These are phyloP conservation scores for Ips nitidus DNA, from an alignment of 1,140 invertebrate species.

Conservation along the genomic window DNA sequence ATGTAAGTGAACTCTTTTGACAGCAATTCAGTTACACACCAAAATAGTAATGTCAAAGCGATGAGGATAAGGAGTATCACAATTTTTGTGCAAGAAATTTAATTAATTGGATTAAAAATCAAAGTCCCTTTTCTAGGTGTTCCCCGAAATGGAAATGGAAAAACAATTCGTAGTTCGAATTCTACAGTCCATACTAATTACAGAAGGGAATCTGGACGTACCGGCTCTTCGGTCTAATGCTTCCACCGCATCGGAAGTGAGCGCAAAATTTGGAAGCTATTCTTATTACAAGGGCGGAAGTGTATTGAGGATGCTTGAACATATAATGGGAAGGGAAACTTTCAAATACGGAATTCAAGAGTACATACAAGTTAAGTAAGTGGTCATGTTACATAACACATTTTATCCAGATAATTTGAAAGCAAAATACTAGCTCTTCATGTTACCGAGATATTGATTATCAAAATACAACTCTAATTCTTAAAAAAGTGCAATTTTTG, in stretches of 20 bases:
- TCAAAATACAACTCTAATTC: too few species aligned
- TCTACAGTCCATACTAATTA: conserved; percentile 46
- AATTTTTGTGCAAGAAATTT: background rate
- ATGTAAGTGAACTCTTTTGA: conserved; percentile 17
- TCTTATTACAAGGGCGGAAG: conserved; percentile 66
- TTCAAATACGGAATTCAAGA: conserved; percentile 62
- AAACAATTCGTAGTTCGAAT: conserved; percentile 55
- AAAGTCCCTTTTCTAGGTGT: conserved; percentile 15
- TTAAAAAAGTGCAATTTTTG: background rate
- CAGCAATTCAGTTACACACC: too few species aligned
- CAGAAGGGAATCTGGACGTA: conserved; percentile 40
- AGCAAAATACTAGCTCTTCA: background rate
- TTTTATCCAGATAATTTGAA: background rate
- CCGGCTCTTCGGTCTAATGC: conserved; percentile 50
- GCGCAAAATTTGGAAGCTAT: conserved; percentile 59
- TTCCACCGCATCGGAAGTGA: conserved; percentile 41
- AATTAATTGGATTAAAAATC: background rate
- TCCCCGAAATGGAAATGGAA: conserved; percentile 38
- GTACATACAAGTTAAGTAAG: conserved; percentile 58
- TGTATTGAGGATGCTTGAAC: conserved; percentile 74
- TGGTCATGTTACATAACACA: background rate
- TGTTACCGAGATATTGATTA: too few species aligned
- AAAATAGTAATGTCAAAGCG: too few species aligned
- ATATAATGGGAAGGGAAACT: conserved; percentile 63
- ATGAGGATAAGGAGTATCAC: background rate